Evolutionary conservation across 2,797 vertebrate species (phyloP), one percentile per base, ranked within the genome.

Genomic region (Diplodus puntazzo): DNA sequence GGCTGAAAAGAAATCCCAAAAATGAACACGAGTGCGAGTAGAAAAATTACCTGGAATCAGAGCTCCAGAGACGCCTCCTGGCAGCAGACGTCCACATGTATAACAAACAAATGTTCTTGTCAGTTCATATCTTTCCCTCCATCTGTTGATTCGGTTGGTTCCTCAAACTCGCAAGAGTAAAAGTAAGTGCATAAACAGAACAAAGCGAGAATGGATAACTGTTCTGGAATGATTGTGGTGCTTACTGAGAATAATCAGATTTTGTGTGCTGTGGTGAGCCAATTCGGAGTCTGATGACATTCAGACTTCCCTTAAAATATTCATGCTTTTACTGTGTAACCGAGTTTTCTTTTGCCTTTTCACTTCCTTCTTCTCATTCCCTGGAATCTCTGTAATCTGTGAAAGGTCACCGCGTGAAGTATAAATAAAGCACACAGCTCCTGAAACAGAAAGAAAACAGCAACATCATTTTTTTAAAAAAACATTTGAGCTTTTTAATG

Each of bases 311-410:
- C 46, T 73, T n/a, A 20, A 61, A 54, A 17, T 59, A 11, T 61
- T 75, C 2, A 76, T 13, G 50, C 54, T 73, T 59, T 55, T 60
- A 30, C 17, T 34, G 1, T 48, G 12, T 13, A 27, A 14, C 8
- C 17, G 13, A 20, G 27, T 64, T 21, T 78, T 9, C 21, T 68
- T 59, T 69, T 30, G 2, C n/a, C 42, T 46, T 81, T 73, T 76
- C 67, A 77, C 84, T 89, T 90, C 87, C 69, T 45, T 25, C 2
- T 80, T 70, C 18, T 74, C 8, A 20, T 67, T 79, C 64, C 39
- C 45, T 54, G 16, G 63, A 71, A 75, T 79, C 4, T 46, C 45
- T 43, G 20, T 57, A 21, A 54, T 77, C 46, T 57, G n/a, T 64
- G 11, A 76, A 25, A 57, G 11, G 18, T 52, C 18, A 17, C 5